Conservation (phyloP, 2,797 vertebrate species). For the Numenius phaeopus region DNA sequence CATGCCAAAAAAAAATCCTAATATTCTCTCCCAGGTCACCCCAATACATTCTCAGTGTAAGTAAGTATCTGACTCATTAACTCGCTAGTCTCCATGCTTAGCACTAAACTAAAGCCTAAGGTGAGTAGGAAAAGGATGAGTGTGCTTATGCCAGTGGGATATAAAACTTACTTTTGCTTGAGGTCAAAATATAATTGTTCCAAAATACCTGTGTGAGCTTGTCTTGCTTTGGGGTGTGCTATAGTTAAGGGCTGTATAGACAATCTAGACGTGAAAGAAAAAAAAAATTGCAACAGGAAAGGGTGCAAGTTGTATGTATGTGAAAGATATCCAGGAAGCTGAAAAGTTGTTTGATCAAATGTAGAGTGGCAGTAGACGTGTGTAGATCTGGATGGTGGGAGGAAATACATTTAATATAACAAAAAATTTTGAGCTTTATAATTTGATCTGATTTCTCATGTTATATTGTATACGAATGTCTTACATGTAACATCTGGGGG, state of each 20-base stretch:
- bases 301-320: neutral
- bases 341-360: neutral
- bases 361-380: neutral
- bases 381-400: neutral
- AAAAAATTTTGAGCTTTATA: neutral
- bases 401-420: neutral
- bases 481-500: neutral
- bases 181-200: neutral
- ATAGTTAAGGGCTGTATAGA: neutral
- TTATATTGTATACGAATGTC: neutral
- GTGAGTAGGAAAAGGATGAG: neutral
- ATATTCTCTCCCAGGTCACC: neutral
- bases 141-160: neutral
- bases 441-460: neutral
- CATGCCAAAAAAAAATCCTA: neutral
- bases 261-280: neutral
- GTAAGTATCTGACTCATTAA: neutral
- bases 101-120: neutral
- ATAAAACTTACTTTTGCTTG: neutral
- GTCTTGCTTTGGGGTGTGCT: neutral
- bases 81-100: neutral
- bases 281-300: neutral
- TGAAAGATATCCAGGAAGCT: neutral
- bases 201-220: neutral
- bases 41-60: neutral